Evolutionary conservation across 2,113 vertebrate genomes (phyloP), one percentile per base, ranked within the genome.

Genomic region (Charadrius vociferus): DNA sequence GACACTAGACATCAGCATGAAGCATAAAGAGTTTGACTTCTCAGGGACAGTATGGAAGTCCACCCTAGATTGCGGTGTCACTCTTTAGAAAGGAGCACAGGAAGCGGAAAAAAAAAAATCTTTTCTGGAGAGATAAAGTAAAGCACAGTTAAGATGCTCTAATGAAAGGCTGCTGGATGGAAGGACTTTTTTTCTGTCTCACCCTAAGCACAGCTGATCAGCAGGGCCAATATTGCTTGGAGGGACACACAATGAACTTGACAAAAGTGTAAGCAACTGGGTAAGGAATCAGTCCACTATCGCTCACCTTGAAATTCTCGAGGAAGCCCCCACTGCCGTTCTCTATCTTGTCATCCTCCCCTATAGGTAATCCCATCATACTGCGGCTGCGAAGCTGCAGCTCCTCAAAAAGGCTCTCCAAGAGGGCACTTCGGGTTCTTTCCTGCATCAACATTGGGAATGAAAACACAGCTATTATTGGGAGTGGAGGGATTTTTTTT

Each of bases 281-380:
- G 16, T 39, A 45, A 70, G 34, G 32, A 70, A 58, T 58, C 41
- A 52, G 10, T 8, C n/a, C 32, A 41, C 47, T 55, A 14, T 9
- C 7, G 49, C 96, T 97, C 88, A 99, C 99, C 98, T 99, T 99
- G 95, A 99, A 99, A 90, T 99, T 99, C 94, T 99, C 99, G 23
- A 99, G 99, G 95, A 99, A 99, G 20, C 99, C 98, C 30, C 99
- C 99, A 5, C 98, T 98, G 30, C 97, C 92, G 0, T 97, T 98
- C 70, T 98, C 99, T 81, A 99, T 98, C 82, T 98, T 97, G 43
- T 96, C 95, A 80, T 98, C 79, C 86, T 98, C 62, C 39, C 95
- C 65, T 9, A 79, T 10, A 86, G 97, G 94, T 86, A 98, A 97
- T 59, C 99, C 98, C 98, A 99, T 97, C 99, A 99, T 99, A 94